These are phyloP conservation scores for Amphiprion clarkii DNA, from an alignment of 2,797 vertebrate species.

Conservation along the genomic window DNA sequence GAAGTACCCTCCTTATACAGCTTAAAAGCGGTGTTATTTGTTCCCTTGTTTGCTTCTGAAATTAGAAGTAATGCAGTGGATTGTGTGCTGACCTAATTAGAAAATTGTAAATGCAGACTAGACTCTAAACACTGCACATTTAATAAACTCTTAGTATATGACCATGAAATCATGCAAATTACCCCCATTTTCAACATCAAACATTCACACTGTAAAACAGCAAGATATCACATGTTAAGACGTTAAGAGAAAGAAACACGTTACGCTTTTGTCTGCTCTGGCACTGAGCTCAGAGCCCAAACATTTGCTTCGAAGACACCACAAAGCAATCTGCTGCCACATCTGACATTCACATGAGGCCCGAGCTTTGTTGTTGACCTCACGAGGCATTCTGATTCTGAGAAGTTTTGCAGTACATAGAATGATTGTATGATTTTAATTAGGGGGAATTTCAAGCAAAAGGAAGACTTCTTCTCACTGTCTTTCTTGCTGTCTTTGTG, in stretches of 20 bases:
- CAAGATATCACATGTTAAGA: conserved; percentile 21
- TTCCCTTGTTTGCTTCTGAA: conserved; percentile 10
- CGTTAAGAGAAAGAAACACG: conserved; percentile 50
- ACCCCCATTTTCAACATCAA: conserved; percentile 27
- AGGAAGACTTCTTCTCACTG: conserved; percentile 60
- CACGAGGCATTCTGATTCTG: conserved; percentile 56
- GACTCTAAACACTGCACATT: not conserved
- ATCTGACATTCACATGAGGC: conserved; percentile 79
- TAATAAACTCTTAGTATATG: not conserved
- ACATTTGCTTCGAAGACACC: conserved; percentile 63
- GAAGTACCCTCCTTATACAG: not conserved
- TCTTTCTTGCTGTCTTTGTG: conserved; percentile 4
- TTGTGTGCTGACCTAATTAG: not conserved
- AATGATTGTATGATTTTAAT: conserved; percentile 77
- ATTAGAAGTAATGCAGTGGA: conserved; percentile 5
- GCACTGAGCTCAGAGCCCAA: conserved; percentile 66
- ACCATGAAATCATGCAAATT: conserved; percentile 15
- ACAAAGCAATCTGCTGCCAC: conserved; percentile 77
- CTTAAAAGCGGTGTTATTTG: not conserved
- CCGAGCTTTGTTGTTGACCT: conserved; percentile 74
- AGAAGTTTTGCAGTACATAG: conserved; percentile 65
- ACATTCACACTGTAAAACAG: conserved; percentile 42
- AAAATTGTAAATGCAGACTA: not conserved
- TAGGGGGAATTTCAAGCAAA: conserved; percentile 64
- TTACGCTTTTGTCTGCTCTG: conserved; percentile 39